Conservation (phyloP, 1,140 invertebrate genomes). For the Venturia canescens region DNA sequence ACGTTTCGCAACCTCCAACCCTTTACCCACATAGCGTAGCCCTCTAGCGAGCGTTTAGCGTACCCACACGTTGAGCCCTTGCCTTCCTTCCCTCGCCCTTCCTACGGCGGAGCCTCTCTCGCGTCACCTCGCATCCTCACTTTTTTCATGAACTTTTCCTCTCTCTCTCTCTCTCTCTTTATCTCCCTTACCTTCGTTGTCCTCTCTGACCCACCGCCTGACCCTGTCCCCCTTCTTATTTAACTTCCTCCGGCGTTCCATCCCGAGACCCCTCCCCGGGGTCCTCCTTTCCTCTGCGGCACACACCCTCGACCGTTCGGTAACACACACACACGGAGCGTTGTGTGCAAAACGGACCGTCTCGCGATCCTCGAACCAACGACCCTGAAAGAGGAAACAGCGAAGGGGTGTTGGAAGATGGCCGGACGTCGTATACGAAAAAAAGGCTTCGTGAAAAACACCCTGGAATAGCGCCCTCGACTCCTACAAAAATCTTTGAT, state of each 20-base stretch:
- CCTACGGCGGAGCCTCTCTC: background rate
- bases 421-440: conserved; percentile 64
- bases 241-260: conserved; percentile 54
- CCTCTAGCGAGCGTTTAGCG: conserved; percentile 44
- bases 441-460: conserved; percentile 57
- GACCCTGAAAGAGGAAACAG: conserved; percentile 56
- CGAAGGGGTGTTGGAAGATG: conserved; percentile 61
- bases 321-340: conserved; percentile 61
- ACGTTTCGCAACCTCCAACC: conserved; percentile 34
- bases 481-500: background rate
- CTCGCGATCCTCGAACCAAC: conserved; percentile 50
- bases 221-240: conserved; percentile 30
- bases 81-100: background rate
- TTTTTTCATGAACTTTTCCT: background rate
- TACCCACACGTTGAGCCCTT: conserved; percentile 33
- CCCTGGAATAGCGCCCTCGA: background rate
- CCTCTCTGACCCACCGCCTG: conserved; percentile 18
- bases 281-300: background rate
- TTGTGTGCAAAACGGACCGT: conserved; percentile 60
- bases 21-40: background rate
- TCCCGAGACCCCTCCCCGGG: background rate
- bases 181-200: conserved; percentile 14
- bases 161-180: background rate
- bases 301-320: conserved; percentile 44
- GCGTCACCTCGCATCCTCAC: background rate